phyloP scores from a whole-genome alignment of 1,140 invertebrate genomes.

The Pseudobourletiella spinata region DNA sequence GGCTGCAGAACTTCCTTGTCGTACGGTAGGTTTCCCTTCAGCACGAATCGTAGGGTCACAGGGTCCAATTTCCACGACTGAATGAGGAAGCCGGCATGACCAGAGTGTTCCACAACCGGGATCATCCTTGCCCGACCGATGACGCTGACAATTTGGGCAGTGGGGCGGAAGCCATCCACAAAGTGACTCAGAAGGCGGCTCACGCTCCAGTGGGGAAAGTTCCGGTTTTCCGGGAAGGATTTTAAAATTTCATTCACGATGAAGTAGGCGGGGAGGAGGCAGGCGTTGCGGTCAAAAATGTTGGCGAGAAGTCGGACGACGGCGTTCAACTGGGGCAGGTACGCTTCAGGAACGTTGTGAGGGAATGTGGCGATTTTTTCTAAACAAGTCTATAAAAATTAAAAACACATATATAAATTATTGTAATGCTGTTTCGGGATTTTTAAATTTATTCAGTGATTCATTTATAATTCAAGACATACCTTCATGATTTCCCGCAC shows the following conservation, averaged over 20 bases:
- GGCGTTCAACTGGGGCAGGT: constrained; percentile 68
- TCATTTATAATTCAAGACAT: constrained; percentile 32
- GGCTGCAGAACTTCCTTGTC: constrained; percentile 79
- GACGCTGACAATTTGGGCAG: constrained; percentile 91
- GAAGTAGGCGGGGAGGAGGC: constrained; percentile 67
- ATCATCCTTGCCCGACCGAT: constrained; percentile 80
- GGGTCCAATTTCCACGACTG: constrained; percentile 89
- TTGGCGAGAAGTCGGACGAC: constrained; percentile 69
- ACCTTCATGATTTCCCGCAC: constrained; percentile 86
- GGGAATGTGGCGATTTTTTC: constrained; percentile 78
- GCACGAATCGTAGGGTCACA: constrained; percentile 69
- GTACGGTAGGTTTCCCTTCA: constrained; percentile 88
- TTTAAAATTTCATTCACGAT: constrained; percentile 90
- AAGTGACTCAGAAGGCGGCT: constrained; percentile 75
- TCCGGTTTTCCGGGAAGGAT: constrained; percentile 66
- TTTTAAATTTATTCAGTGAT: not conserved
- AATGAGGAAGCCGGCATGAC: constrained; percentile 74
- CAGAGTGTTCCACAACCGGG: constrained; percentile 87
- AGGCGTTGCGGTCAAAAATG: constrained; percentile 86
- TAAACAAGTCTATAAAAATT: constrained; percentile 56
- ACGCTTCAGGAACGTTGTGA: constrained; percentile 60
- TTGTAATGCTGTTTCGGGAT: too few species aligned
- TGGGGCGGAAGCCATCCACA: constrained; percentile 80
- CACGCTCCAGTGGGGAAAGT: constrained; percentile 70
- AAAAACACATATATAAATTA: constrained; percentile 9